Conservation (phyloP, 37 sponge, comb jelly and placozoan genomes). For the Cliona cf. orientalis region DNA sequence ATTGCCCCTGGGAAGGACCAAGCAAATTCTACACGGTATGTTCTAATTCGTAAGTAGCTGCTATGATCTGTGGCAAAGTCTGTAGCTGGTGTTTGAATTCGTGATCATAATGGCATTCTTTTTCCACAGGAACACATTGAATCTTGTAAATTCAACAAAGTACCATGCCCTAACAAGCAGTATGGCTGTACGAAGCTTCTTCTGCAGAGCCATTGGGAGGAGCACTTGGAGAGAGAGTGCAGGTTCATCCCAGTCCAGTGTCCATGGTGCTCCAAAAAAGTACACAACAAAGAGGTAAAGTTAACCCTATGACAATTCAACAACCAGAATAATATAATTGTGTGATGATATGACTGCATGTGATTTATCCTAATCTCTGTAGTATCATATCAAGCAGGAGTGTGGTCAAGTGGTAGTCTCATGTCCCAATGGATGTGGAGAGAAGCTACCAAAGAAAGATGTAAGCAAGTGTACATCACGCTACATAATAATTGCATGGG, state of each 20-base stretch:
- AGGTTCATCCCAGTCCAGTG: slow-evolving; percentile 37
- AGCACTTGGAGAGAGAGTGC: slow-evolving; percentile 49
- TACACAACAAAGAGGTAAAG: slow-evolving; percentile 50
- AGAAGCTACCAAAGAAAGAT: slow-evolving; percentile 49
- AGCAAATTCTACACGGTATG: slow-evolving; percentile 45
- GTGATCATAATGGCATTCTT: neutral
- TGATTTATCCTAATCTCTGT: neutral
- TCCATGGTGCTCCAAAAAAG: slow-evolving; percentile 27
- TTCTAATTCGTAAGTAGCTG: neutral
- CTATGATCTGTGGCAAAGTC: neutral
- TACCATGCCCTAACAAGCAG: slow-evolving; percentile 35
- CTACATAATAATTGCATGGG: neutral
- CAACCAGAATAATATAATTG: neutral
- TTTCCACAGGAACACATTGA: slow-evolving; percentile 31
- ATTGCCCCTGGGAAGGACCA: slow-evolving; percentile 75
- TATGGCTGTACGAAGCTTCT: slow-evolving; percentile 38
- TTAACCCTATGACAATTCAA: neutral
- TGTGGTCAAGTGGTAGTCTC: slow-evolving; percentile 31
- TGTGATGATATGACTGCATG: neutral
- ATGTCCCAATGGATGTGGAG: slow-evolving; percentile 64
- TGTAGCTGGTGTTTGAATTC: slow-evolving; percentile 6
- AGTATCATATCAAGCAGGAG: slow-evolving; percentile 43
- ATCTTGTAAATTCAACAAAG: slow-evolving; percentile 27
- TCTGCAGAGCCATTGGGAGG: slow-evolving; percentile 23
- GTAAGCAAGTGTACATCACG: slow-evolving; percentile 7